phyloP scores from a whole-genome alignment of 2,888 invertebrate genomes.

The Lasioglossum oenotherae region DNA sequence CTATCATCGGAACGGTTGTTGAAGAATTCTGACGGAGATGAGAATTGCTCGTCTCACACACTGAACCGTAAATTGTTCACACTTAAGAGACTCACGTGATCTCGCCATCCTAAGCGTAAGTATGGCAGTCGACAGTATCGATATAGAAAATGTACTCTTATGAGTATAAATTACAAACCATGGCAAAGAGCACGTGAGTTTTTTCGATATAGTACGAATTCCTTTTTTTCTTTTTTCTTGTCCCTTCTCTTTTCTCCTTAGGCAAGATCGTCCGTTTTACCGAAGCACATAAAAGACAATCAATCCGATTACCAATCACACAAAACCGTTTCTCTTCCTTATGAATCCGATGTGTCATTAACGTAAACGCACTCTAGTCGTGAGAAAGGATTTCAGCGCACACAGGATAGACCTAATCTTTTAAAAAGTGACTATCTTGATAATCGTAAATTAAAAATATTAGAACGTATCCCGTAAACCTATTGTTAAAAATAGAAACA shows the following conservation, averaged over 20 bases:
- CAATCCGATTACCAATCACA: slow-evolving; percentile 1
- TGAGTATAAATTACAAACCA: slow-evolving; percentile 54
- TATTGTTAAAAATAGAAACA: background rate
- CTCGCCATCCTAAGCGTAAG: slow-evolving; percentile 61
- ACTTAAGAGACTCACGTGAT: slow-evolving; percentile 54
- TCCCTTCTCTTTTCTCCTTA: slow-evolving; percentile 27
- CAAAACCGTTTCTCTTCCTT: slow-evolving; percentile 32
- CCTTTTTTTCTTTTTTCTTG: background rate
- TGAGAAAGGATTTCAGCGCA: slow-evolving; percentile 2
- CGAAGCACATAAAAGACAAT: slow-evolving; percentile 29
- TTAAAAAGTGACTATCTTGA: background rate
- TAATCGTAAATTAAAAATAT: too few relatives aligned
- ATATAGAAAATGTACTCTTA: slow-evolving; percentile 51
- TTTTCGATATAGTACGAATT: slow-evolving; percentile 45
- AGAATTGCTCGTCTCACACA: slow-evolving; percentile 35
- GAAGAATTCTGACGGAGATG: slow-evolving; percentile 52
- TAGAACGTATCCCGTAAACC: background rate
- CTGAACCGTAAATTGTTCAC: slow-evolving; percentile 51
- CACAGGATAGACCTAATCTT: background rate
- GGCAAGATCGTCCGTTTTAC: slow-evolving; percentile 49
- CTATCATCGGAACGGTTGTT: slow-evolving; percentile 27
- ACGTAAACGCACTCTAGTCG: slow-evolving; percentile 37
- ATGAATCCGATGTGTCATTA: slow-evolving; percentile 35
- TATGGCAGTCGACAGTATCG: slow-evolving; percentile 68
- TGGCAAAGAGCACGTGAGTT: slow-evolving; percentile 53